A percentile compares a stretch with the other conserved stretches of the same genome.
These are phyloP conservation scores for Phalangium opilio DNA, from an alignment of 2,888 invertebrate species.

Conservation along the genomic window DNA sequence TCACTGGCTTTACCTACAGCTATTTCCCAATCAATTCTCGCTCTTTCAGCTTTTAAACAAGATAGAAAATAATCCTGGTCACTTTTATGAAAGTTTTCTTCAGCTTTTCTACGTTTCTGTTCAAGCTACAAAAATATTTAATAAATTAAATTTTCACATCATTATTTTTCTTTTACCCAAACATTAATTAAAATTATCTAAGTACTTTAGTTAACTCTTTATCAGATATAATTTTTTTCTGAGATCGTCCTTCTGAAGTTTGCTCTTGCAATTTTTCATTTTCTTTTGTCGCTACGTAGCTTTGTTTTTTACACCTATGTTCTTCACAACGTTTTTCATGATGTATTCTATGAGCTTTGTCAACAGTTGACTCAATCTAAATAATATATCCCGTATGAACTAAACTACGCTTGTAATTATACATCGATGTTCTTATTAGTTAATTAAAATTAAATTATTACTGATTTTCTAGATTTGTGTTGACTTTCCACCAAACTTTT, in stretches of 20 bases:
- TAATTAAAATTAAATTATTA: no score
- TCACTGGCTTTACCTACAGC: constrained; percentile 70
- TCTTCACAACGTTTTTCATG: constrained; percentile 74
- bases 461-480: constrained; percentile 41
- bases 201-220: constrained; percentile 5
- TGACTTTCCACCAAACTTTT: constrained; percentile 42
- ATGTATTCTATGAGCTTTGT: constrained; percentile 63
- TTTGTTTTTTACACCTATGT: constrained; percentile 73
- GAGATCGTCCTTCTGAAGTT: constrained; percentile 19
- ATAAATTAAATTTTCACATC: no score
- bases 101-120: constrained; percentile 72
- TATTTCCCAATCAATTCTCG: constrained; percentile 81
- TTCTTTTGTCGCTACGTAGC: constrained; percentile 70
- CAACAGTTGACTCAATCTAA: constrained; percentile 47
- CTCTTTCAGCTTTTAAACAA: constrained; percentile 75
- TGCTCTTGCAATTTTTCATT: constrained; percentile 76
- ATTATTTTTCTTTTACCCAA: neutral
- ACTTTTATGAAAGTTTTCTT: constrained; percentile 75
- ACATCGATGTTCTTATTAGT: no score
- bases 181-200: neutral
- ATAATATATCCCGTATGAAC: no score
- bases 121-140: constrained; percentile 44
- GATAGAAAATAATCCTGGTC: constrained; percentile 86
- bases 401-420: no score
- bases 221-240: constrained; percentile 4